phyloP scores from a whole-genome alignment of 2,113 vertebrate genomes.

The Lutjanus erythropterus region DNA sequence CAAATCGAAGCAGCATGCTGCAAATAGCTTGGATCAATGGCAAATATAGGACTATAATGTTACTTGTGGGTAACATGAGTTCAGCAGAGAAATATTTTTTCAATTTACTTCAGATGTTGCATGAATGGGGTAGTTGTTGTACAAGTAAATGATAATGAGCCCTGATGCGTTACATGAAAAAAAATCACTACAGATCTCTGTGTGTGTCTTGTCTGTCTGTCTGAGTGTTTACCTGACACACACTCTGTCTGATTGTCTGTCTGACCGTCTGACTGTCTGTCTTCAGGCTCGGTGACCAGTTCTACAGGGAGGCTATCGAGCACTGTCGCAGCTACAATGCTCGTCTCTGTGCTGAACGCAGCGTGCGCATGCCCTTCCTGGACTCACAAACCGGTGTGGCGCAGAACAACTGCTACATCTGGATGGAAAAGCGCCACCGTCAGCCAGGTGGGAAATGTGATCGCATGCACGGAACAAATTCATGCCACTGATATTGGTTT shows the following conservation, averaged over 20 bases:
- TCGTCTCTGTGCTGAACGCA: slow-evolving; percentile 95
- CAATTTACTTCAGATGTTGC: slow-evolving; percentile 18
- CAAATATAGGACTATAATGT: slow-evolving; percentile 22
- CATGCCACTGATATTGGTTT: not conserved
- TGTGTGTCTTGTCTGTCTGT: not conserved
- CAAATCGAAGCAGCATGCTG: slow-evolving; percentile 25
- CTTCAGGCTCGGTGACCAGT: slow-evolving; percentile 95
- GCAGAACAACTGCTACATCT: slow-evolving; percentile 99
- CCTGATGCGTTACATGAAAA: not conserved
- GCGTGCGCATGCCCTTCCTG: slow-evolving; percentile 96
- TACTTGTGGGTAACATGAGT: slow-evolving; percentile 17
- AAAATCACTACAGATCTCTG: not conserved
- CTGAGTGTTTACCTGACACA: not conserved
- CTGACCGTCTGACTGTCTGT: slow-evolving; percentile 15
- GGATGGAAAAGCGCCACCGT: slow-evolving; percentile 97
- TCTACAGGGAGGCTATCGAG: slow-evolving; percentile 98
- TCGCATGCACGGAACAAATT: not conserved
- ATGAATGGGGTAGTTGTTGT: not conserved
- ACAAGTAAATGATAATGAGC: slow-evolving; percentile 13
- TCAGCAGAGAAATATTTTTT: not conserved
- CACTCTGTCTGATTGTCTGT: slow-evolving; percentile 6
- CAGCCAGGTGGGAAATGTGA: slow-evolving; percentile 97
- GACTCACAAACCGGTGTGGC: slow-evolving; percentile 97
- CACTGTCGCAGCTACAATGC: slow-evolving; percentile 99
- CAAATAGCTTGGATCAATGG: slow-evolving; percentile 24